These are phyloP conservation scores for Mustela nigripes DNA, from an alignment of 2,113 vertebrate genomes.

Conservation along the genomic window DNA sequence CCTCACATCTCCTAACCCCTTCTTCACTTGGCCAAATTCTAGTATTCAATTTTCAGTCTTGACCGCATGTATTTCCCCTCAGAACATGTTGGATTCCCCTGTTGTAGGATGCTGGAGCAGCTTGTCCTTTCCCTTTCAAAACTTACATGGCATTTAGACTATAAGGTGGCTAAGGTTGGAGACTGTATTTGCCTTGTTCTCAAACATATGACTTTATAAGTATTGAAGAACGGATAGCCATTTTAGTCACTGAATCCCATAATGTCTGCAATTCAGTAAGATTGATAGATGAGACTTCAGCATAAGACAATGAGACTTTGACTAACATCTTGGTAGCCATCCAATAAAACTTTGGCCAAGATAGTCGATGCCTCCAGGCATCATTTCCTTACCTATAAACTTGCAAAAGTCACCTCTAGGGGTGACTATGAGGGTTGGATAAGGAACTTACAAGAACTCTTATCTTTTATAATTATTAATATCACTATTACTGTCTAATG, in stretches of 20 bases:
- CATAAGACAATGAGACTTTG: not conserved
- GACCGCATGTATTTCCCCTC: not conserved
- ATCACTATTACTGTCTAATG: not conserved
- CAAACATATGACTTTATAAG: not conserved
- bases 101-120: not conserved
- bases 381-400: not conserved
- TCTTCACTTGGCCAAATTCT: not conserved
- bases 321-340: not conserved
- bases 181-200: not conserved
- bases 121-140: not conserved
- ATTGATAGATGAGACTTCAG: not conserved
- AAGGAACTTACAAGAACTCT: not conserved
- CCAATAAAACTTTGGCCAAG: not conserved
- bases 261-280: not conserved
- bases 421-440: not conserved
- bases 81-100: not conserved
- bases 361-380: not conserved
- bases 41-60: not conserved
- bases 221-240: not conserved
- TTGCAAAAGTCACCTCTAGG: not conserved
- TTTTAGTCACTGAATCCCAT: not conserved
- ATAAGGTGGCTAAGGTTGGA: not conserved
- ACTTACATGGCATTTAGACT: not conserved
- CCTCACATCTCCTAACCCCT: not conserved
- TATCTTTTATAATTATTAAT: not conserved